Base-by-base conservation (phyloP, 1,140 invertebrate species). In the Formica selysi region DNA sequence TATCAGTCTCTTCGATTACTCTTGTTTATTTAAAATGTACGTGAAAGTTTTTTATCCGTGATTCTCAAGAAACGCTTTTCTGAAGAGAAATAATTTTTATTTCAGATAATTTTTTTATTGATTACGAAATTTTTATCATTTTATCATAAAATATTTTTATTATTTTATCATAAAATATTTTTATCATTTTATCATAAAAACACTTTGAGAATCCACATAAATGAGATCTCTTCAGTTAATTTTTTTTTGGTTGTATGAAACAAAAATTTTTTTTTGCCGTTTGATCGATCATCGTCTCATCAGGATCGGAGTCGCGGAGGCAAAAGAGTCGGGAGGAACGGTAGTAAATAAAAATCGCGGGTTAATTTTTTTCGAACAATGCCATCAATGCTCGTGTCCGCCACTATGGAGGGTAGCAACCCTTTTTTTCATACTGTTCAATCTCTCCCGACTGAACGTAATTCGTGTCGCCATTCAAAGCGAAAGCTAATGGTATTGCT, bases 351-450 rank as follows among this genome's bases (percentile, higher is more conserved):
- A 90, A 90, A 90, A 87, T 90, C 88, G 88, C 84, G 85, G 89
- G 89, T 90, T 90, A 90, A 90, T 90, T 90, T 90, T 90, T 90
- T 90, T 90, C 88, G 86, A 87, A 90, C 89, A 90, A 90, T 90
- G 64, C 89, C 73, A 85, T 48, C 86, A 38, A 32, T 78, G 86
- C 80, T 87, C 89, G 88, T 71, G 81, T 59, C 65, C 80, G 65
- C 41, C 86, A 51, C 54, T 80, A 67, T 62, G 79, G 68, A 89
- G 89, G 87, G 73, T 87, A 79, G 79, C 86, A 81, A 87, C 79
- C 88, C 89, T 83, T 87, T 84, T 65, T 90, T 87, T 90, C 70
- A 81, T 87, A 73, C 86, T 70, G 88, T 76, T 85, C 88, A 68
- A 70, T 80, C 54, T 74, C 87, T 84, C 78, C 74, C 85, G 62